Percentiles rank a stretch among this genome's conserved stretches.
Conservation (phyloP, 2,113 vertebrate species). For the Machaerirhynchus nigripectus region DNA sequence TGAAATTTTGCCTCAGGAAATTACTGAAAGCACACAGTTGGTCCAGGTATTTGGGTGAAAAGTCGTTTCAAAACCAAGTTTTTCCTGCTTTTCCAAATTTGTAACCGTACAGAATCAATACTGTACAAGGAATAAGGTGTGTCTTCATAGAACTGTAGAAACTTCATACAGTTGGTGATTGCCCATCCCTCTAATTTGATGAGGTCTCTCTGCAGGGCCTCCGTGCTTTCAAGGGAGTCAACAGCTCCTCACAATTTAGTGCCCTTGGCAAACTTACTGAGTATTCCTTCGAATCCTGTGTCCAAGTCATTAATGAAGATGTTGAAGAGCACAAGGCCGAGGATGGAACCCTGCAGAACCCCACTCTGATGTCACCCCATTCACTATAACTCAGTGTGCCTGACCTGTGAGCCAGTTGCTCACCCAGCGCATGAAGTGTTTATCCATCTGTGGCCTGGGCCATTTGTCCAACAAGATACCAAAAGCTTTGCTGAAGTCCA, state of each 20-base stretch:
- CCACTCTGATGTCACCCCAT: neutral
- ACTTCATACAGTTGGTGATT: neutral
- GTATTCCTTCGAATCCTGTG: neutral
- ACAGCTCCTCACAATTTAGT: neutral
- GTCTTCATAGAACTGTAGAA: neutral
- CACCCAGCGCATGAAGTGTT: rapidly evolving
- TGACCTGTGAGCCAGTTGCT: neutral
- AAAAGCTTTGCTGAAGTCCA: neutral
- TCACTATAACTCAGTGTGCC: neutral
- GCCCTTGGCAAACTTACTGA: too few species aligned
- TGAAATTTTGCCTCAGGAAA: neutral
- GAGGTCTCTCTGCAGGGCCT: neutral
- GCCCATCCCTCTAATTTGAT: neutral
- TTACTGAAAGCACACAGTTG: neutral
- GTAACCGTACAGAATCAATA: neutral
- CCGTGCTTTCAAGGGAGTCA: rapidly evolving
- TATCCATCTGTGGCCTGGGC: neutral
- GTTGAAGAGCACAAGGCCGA: neutral
- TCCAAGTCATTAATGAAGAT: neutral
- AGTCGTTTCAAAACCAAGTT: neutral
- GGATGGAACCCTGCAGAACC: neutral
- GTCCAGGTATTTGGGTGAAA: neutral
- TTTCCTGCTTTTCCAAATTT: neutral
- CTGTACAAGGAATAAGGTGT: neutral
- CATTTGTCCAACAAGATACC: neutral